phyloP scores from a whole-genome alignment of 2,113 vertebrate species.

The Rana temporaria region DNA sequence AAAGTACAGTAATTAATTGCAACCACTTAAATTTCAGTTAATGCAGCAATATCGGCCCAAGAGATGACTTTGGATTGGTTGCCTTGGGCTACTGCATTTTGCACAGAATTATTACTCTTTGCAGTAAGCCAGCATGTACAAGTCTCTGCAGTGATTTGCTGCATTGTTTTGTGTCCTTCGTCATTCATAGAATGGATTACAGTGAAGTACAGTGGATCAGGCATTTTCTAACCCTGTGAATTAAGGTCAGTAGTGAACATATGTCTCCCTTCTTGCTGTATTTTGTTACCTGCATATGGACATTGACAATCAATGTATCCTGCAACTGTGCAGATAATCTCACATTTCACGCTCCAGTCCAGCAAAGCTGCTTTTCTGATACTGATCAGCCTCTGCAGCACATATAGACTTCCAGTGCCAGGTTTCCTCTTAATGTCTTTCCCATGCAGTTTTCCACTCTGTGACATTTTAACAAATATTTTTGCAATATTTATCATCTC shows the following conservation, averaged over 20 bases:
- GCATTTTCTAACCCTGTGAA: background rate
- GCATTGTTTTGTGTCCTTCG: background rate
- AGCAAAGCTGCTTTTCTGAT: slow-evolving; percentile 1
- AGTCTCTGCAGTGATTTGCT: background rate
- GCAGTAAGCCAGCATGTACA: too few relatives aligned
- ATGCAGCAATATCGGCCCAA: too few relatives aligned
- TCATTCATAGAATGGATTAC: background rate
- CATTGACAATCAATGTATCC: slow-evolving; percentile 9
- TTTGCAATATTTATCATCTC: background rate
- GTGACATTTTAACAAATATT: background rate
- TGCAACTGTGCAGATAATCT: slow-evolving; percentile 19
- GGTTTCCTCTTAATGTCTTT: background rate
- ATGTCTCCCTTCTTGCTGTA: slow-evolving; percentile 20
- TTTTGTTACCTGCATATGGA: slow-evolving; percentile 1
- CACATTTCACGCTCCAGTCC: slow-evolving; percentile 15
- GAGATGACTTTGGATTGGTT: too few relatives aligned
- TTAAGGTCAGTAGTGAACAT: background rate
- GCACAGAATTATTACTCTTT: too few relatives aligned
- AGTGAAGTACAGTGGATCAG: background rate
- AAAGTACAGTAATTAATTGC: too few relatives aligned
- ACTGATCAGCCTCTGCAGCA: background rate
- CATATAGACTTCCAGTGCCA: background rate
- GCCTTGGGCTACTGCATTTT: too few relatives aligned
- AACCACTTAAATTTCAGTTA: too few relatives aligned
- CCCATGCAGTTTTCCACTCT: background rate